These are phyloP conservation scores for Tribolium castaneum DNA, from an alignment of 1,140 invertebrate genomes.

Conservation along the genomic window DNA sequence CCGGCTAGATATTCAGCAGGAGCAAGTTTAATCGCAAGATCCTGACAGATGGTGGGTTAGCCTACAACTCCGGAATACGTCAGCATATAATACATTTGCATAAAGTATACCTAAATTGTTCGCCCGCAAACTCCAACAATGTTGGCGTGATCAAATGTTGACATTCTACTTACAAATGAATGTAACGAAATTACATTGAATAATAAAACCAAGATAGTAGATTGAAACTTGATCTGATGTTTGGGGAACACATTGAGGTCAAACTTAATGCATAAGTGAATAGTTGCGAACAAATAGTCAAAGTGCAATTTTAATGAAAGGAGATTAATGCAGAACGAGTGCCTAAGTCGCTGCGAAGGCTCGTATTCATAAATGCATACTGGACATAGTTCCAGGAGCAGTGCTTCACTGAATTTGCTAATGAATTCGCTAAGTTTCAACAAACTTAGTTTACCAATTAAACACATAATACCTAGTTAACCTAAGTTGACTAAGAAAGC, in stretches of 20 bases:
- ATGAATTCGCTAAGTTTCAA: slow-evolving; percentile 1
- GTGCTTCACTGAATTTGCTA: background rate
- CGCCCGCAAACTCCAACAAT: background rate
- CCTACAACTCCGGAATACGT: background rate
- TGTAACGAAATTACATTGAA: slow-evolving; percentile 2
- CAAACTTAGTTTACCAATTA: background rate
- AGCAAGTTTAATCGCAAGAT: background rate
- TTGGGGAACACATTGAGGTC: background rate
- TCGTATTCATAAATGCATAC: slow-evolving; percentile 4
- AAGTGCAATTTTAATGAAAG: background rate
- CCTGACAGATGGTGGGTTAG: slow-evolving; percentile 11
- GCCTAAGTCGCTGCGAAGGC: background rate
- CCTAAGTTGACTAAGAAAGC: no score
- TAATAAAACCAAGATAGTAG: background rate
- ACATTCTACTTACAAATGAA: background rate
- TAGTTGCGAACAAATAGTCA: background rate
- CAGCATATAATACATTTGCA: slow-evolving; percentile 11
- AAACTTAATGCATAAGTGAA: slow-evolving; percentile 2
- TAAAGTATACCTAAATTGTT: slow-evolving; percentile 17
- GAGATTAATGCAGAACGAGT: background rate
- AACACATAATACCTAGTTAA: background rate
- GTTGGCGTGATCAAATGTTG: background rate
- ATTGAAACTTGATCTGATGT: slow-evolving; percentile 13
- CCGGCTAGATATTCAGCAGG: background rate
- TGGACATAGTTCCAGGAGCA: slow-evolving; percentile 2